Percentiles rank a stretch among this genome's conserved stretches.
Evolutionary conservation across 1,140 invertebrate genomes (phyloP).

Genomic region (Hylyphantes graminicola): DNA sequence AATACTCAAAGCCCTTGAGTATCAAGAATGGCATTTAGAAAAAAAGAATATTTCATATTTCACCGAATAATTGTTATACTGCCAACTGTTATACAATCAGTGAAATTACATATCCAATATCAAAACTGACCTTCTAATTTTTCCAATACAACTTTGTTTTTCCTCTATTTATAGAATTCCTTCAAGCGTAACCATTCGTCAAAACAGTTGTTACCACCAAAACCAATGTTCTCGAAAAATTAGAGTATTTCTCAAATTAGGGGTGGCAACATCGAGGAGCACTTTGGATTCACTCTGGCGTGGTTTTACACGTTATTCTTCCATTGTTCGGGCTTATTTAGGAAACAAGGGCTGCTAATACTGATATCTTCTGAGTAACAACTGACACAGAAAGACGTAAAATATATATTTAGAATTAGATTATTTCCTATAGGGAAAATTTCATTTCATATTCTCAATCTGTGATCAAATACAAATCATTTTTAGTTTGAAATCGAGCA

Average conservation of each 20-base stretch:
- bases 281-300: not conserved
- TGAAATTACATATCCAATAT: slow-evolving; percentile 20
- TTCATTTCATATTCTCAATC: not conserved
- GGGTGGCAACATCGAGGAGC: not conserved
- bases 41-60: not conserved
- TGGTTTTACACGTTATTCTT: slow-evolving; percentile 1
- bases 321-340: slow-evolving; percentile 21
- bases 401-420: not conserved
- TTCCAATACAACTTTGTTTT: not conserved
- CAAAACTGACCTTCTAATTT: slow-evolving; percentile 49
- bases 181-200: slow-evolving; percentile 35
- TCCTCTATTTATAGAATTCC: slow-evolving; percentile 14
- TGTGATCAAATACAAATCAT: too few relatives aligned
- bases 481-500: too few relatives aligned
- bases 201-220: not conserved
- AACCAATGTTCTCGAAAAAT: not conserved
- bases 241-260: slow-evolving; percentile 31
- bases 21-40: not conserved
- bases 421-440: slow-evolving; percentile 11
- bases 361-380: not conserved
- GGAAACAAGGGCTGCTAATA: not conserved
- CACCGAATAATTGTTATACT: slow-evolving; percentile 12
- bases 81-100: slow-evolving; percentile 13
- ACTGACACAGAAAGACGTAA: slow-evolving; percentile 33
- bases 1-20: not conserved